Conservation (phyloP, 2,797 vertebrate species). For the Eulemur mongoz region DNA sequence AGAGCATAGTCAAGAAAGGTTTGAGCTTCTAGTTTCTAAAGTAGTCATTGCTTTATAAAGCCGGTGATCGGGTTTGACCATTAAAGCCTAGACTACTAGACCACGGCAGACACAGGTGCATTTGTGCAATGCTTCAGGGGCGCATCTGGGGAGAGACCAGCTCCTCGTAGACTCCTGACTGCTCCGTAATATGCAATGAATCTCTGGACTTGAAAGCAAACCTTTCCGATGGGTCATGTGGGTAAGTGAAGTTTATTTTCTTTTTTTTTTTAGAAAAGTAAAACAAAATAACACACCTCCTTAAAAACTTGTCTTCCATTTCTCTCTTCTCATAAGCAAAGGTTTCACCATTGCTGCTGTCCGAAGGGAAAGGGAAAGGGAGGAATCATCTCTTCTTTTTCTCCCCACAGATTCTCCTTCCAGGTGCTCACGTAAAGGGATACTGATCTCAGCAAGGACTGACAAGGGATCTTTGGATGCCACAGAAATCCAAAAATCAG, state of each 20-base stretch:
- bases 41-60: neutral
- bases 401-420: neutral
- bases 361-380: neutral
- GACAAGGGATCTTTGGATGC: too few species aligned
- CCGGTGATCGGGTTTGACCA: neutral
- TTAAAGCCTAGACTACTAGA: too few species aligned
- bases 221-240: neutral
- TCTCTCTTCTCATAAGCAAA: accelerated
- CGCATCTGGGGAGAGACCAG: neutral
- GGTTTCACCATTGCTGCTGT: too few species aligned
- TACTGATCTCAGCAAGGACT: neutral
- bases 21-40: neutral
- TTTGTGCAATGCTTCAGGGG: neutral
- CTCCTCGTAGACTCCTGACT: neutral
- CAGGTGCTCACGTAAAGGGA: too few species aligned
- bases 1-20: neutral
- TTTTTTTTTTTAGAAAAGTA: neutral
- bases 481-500: neutral
- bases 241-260: neutral
- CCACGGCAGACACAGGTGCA: neutral
- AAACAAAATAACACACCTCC: neutral
- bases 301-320: neutral
- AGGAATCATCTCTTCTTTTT: accelerated
- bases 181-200: neutral
- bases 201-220: neutral